Conservation (phyloP, 1,140 invertebrate genomes). For the Trinorchestia longiramus region DNA sequence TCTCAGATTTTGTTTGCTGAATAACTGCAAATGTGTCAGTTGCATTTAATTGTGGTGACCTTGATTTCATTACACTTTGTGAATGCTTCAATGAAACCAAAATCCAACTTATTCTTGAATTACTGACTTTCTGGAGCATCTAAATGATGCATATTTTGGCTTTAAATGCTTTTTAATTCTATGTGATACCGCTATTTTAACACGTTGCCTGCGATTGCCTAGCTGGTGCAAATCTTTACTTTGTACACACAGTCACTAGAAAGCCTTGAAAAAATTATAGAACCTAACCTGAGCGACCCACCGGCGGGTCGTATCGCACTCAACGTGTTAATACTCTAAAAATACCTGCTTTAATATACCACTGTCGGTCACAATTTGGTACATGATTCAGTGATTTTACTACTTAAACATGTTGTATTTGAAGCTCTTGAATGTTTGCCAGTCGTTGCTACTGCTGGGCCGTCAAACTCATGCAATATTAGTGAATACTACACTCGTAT, state of each 20-base stretch:
- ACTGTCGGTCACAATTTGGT: not conserved
- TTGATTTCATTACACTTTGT: no score
- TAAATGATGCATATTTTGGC: not conserved
- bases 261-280: no score
- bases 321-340: not conserved
- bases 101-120: not conserved
- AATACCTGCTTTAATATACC: not conserved
- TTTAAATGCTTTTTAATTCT: not conserved
- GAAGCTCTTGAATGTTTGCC: not conserved
- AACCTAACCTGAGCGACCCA: no score
- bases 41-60: no score
- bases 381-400: not conserved
- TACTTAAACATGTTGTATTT: not conserved
- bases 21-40: no score
- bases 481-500: not conserved
- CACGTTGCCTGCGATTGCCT: no score
- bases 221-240: no score
- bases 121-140: not conserved
- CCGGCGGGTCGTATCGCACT: no score
- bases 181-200: no score
- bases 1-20: no score
- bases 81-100: no score
- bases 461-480: not conserved
- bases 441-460: not conserved
- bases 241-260: no score